Evolutionary conservation across 2,888 invertebrate species (phyloP).

Genomic region (Pteria penguin): DNA sequence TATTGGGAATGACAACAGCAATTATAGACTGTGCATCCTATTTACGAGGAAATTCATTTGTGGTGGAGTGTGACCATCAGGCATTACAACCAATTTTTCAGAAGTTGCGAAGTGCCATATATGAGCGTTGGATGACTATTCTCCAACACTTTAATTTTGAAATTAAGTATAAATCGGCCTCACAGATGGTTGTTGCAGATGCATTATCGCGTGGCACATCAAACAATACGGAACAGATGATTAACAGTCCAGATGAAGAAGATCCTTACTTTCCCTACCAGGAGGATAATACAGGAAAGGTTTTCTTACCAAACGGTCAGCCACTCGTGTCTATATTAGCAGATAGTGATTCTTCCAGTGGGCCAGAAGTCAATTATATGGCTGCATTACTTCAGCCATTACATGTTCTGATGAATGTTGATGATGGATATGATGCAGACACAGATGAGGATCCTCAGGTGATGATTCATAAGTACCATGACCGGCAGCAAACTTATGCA

Average conservation of each 20-base stretch:
- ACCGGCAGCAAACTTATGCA: no score
- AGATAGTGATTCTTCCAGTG: not conserved
- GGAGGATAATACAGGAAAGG: not conserved
- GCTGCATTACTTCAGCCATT: not conserved
- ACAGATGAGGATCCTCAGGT: conserved; percentile 13
- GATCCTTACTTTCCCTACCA: conserved; percentile 1
- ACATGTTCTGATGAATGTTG: no score
- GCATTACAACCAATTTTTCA: conserved; percentile 34
- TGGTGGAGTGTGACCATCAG: conserved; percentile 35
- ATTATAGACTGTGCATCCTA: conserved; percentile 29
- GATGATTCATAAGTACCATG: no score
- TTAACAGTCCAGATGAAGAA: not conserved
- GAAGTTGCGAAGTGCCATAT: conserved; percentile 35
- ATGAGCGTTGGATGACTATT: conserved; percentile 47
- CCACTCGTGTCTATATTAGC: not conserved
- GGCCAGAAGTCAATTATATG: not conserved
- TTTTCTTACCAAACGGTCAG: conserved; percentile 6
- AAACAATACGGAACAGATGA: not conserved
- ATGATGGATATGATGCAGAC: conserved; percentile 19
- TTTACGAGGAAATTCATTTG: not conserved
- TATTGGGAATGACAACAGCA: conserved; percentile 22
- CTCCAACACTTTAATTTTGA: conserved; percentile 46
- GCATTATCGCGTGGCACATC: not conserved
- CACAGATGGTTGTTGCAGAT: conserved; percentile 12
- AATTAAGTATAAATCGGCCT: conserved; percentile 42